These are phyloP conservation scores for Melanostoma mellinum DNA, from an alignment of 2,888 invertebrate genomes.

Conservation along the genomic window DNA sequence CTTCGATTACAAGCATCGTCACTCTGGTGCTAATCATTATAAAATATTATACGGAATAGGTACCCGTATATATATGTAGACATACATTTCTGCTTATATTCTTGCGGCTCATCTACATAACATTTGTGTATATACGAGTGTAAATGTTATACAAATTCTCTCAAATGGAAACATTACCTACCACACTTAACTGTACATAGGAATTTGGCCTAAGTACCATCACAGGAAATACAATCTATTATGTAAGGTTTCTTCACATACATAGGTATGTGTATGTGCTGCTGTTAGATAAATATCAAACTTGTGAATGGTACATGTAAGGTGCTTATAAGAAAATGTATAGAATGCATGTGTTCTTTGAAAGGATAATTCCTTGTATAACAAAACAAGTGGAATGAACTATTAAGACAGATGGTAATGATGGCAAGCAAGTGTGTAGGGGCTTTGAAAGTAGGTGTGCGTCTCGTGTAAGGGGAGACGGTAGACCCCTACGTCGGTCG, in stretches of 20 bases:
- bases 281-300: slow-evolving; percentile 30
- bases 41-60: slow-evolving; percentile 13
- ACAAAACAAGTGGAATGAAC: slow-evolving; percentile 41
- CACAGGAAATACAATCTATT: slow-evolving; percentile 9
- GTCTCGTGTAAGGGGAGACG: background rate
- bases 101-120: background rate
- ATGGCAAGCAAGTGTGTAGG: slow-evolving; percentile 12
- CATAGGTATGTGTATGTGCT: background rate
- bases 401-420: slow-evolving; percentile 42
- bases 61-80: background rate
- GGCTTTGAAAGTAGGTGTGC: background rate
- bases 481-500: slow-evolving; percentile 1
- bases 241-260: slow-evolving; percentile 7
- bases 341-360: slow-evolving; percentile 23
- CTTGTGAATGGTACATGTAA: slow-evolving; percentile 11
- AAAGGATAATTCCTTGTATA: slow-evolving; percentile 43
- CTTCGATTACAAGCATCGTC: slow-evolving; percentile 30
- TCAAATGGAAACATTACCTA: slow-evolving; percentile 32
- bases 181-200: slow-evolving; percentile 2
- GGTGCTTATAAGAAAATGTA: slow-evolving; percentile 25
- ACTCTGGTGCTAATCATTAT: slow-evolving; percentile 43
- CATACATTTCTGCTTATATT: background rate
- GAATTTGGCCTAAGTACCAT: slow-evolving; percentile 4
- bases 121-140: background rate
- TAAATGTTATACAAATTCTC: slow-evolving; percentile 21